phyloP scores from a whole-genome alignment of 2,888 invertebrate species.

The Troides aeacus region DNA sequence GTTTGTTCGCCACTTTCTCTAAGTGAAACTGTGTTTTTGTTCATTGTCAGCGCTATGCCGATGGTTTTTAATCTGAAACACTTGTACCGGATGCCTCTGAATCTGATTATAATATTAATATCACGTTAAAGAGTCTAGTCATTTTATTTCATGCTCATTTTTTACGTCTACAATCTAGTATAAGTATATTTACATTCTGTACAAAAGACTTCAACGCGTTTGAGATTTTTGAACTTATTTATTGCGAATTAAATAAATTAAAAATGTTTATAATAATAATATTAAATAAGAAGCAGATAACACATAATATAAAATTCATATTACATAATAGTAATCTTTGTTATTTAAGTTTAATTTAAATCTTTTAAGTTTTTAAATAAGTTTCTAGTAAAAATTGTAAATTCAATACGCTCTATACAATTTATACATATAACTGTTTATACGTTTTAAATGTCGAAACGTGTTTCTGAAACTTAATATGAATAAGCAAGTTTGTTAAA shows the following conservation, averaged over 20 bases:
- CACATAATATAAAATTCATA: too few species aligned
- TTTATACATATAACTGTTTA: slow-evolving; percentile 21
- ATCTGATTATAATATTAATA: slow-evolving; percentile 14
- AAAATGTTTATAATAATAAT: too few species aligned
- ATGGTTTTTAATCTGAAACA: slow-evolving; percentile 34
- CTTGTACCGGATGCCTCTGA: slow-evolving; percentile 33
- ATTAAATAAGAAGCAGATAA: too few species aligned
- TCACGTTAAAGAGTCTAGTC: not conserved
- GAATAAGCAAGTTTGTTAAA: slow-evolving; percentile 11
- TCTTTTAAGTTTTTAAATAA: too few species aligned
- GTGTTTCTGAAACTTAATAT: slow-evolving; percentile 16
- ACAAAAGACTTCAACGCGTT: slow-evolving; percentile 28
- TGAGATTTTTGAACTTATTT: too few species aligned
- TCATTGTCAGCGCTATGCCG: slow-evolving; percentile 54
- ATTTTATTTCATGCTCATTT: too few species aligned
- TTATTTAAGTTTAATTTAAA: too few species aligned
- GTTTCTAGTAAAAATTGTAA: too few species aligned
- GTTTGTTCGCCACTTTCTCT: slow-evolving; percentile 74
- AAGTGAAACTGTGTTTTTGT: slow-evolving; percentile 76
- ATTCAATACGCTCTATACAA: not conserved
- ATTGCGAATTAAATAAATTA: too few species aligned
- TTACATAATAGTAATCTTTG: too few species aligned
- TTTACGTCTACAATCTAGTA: too few species aligned
- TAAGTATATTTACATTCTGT: not conserved
- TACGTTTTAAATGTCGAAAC: slow-evolving; percentile 10